Evolutionary conservation across 1,140 invertebrate species (phyloP).

Genomic region (Anagrus nilaparvatae): DNA sequence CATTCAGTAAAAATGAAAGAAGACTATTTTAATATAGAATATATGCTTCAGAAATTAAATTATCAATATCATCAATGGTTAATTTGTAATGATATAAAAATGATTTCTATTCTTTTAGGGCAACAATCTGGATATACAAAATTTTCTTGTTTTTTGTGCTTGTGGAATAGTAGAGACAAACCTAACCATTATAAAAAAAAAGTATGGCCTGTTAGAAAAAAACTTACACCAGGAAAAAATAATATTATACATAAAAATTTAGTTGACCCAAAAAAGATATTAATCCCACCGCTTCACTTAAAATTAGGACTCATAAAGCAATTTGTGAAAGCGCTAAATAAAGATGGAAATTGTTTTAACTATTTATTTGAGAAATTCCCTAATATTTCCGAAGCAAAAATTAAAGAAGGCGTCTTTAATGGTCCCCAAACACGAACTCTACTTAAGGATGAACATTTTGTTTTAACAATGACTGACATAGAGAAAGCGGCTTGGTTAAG

Average conservation of each 20-base stretch:
- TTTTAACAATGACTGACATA: not conserved
- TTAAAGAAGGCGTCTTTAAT: not conserved
- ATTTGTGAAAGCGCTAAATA: not conserved
- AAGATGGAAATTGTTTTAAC: not conserved
- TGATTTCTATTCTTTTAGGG: constrained; percentile 1
- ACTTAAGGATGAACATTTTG: not conserved
- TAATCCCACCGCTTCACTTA: not conserved
- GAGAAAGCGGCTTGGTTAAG: not conserved
- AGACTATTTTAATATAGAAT: constrained; percentile 22
- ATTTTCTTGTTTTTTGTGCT: constrained; percentile 4
- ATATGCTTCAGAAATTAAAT: constrained; percentile 7
- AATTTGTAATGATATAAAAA: constrained; percentile 1
- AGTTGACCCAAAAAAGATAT: not conserved
- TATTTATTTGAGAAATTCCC: not conserved
- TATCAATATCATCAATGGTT: not conserved
- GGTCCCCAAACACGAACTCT: not conserved
- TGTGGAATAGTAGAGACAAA: not conserved
- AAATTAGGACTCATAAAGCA: not conserved
- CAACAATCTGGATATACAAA: constrained; percentile 2
- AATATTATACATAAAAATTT: constrained; percentile 1
- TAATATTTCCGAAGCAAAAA: constrained; percentile 2
- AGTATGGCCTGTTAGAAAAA: not conserved
- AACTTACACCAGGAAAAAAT: not conserved
- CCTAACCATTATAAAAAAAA: constrained; percentile 1
- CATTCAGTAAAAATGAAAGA: constrained; percentile 28